phyloP scores from a whole-genome alignment of 2,797 vertebrate species.

The Acropternis orthonyx region DNA sequence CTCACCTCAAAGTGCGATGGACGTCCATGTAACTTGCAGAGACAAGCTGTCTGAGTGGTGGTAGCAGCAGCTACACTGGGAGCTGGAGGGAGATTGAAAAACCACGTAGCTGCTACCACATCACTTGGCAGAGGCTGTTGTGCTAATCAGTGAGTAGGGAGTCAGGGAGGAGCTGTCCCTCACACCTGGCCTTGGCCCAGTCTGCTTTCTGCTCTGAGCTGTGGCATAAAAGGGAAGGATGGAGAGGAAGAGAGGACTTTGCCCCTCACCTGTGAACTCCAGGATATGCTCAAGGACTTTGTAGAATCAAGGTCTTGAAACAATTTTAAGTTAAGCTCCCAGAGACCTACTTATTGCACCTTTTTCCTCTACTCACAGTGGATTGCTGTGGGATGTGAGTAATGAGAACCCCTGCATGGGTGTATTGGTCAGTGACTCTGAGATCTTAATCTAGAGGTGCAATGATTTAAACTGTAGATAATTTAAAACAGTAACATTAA shows the following conservation, averaged over 20 bases:
- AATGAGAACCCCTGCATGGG: neutral
- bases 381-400: neutral
- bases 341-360: rapidly evolving
- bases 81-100: neutral
- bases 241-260: neutral
- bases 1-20: rapidly evolving
- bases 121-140: neutral
- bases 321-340: neutral
- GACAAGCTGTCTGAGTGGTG: neutral
- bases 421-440: neutral
- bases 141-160: neutral
- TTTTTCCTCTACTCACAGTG: neutral
- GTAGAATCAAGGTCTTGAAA: neutral
- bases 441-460: neutral
- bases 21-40: neutral
- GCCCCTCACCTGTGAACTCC: neutral
- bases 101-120: neutral
- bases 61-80: neutral
- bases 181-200: neutral
- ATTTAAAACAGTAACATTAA: neutral
- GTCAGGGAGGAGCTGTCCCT: neutral
- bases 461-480: neutral
- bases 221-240: neutral
- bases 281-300: neutral
- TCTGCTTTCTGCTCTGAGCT: neutral